Conservation (phyloP, 2,888 invertebrate genomes). For the Folsomia manolachei region DNA sequence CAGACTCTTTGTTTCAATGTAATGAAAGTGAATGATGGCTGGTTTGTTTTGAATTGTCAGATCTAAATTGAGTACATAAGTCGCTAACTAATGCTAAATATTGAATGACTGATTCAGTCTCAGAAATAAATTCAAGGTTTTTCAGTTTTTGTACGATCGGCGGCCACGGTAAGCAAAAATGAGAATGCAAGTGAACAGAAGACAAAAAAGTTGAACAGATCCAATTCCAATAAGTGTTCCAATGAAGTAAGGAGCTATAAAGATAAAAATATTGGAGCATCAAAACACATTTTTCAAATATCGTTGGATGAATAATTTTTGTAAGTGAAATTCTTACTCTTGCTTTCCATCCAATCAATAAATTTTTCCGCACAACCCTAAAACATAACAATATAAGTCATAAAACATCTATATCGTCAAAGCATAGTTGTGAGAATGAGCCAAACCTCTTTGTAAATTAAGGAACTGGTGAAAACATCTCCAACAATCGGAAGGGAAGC, state of each 20-base stretch:
- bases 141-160: conserved; percentile 36
- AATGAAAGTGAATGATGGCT: conserved; percentile 1
- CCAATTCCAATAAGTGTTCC: conserved; percentile 45
- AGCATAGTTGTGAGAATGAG: not conserved
- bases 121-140: too few species aligned
- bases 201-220: conserved; percentile 43
- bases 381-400: conserved; percentile 4
- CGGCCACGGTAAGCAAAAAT: conserved; percentile 47
- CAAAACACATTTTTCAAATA: too few species aligned
- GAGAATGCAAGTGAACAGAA: conserved; percentile 48
- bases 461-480: conserved; percentile 31
- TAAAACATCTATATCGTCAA: conserved; percentile 3
- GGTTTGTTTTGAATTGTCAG: not conserved
- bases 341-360: conserved; percentile 38
- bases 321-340: too few species aligned
- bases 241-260: conserved; percentile 44
- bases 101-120: conserved; percentile 4
- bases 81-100: not conserved
- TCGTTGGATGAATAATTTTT: too few species aligned
- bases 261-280: too few species aligned
- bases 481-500: conserved; percentile 39
- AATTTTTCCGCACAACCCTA: conserved; percentile 49
- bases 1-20: conserved; percentile 4
- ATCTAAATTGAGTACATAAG: not conserved
- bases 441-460: conserved; percentile 44